phyloP scores from a whole-genome alignment of 2,888 invertebrate genomes.

The Pachymerium ferrugineum region DNA sequence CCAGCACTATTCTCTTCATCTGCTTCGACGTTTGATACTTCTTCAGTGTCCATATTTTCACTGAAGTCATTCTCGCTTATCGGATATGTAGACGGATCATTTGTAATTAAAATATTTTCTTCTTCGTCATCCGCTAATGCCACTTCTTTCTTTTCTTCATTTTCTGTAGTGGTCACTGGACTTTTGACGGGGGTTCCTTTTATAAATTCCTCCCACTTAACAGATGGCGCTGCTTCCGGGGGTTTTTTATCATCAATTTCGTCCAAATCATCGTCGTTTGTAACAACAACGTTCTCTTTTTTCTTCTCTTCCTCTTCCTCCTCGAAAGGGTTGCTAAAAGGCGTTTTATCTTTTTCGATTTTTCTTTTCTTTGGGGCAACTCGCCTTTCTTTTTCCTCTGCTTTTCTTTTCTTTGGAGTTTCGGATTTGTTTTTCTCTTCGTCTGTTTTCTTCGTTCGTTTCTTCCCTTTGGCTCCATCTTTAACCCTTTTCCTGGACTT shows the following conservation, averaged over 20 bases:
- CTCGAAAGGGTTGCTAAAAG: constrained; percentile 30
- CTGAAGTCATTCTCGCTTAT: not conserved
- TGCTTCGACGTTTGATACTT: not conserved
- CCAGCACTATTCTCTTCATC: too few relatives aligned
- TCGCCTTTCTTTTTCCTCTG: not conserved
- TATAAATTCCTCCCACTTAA: constrained; percentile 31
- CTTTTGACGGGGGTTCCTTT: constrained; percentile 8
- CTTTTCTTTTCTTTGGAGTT: not conserved
- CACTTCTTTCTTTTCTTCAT: not conserved
- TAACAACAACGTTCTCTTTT: not conserved
- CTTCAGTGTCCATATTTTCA: not conserved
- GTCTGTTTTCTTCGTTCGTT: not conserved
- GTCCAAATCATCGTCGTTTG: not conserved
- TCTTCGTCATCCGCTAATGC: not conserved
- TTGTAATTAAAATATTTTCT: not conserved
- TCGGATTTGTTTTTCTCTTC: not conserved
- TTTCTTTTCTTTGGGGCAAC: not conserved
- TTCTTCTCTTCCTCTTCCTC: constrained; percentile 29
- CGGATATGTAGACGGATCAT: not conserved
- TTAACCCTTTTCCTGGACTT: not conserved
- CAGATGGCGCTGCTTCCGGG: not conserved
- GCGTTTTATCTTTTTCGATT: not conserved
- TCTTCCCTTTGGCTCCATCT: not conserved
- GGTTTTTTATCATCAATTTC: not conserved
- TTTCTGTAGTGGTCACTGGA: not conserved